These are phyloP conservation scores for Alca torda DNA, from an alignment of 2,797 vertebrate genomes.

Conservation along the genomic window DNA sequence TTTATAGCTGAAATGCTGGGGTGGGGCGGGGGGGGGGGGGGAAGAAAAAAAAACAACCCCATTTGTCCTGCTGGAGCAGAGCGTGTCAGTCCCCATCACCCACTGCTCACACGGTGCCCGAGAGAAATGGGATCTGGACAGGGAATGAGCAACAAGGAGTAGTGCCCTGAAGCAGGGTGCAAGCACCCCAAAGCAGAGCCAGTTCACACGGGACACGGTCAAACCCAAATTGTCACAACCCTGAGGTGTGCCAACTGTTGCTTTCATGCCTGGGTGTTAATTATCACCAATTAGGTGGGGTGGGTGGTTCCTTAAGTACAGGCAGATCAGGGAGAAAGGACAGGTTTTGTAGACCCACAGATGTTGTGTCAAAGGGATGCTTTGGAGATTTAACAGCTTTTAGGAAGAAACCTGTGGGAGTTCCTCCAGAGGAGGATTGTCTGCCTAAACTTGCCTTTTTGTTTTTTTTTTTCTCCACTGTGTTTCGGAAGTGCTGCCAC, in stretches of 20 bases:
- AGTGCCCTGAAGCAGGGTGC: background rate
- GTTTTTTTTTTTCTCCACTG: rapidly evolving
- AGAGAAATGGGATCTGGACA: conserved; percentile 12
- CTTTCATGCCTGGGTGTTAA: background rate
- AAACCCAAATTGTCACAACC: background rate
- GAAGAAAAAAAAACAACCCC: conserved; percentile 1
- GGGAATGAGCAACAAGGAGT: background rate
- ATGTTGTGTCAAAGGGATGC: background rate
- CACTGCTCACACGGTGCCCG: background rate
- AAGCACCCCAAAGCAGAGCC: background rate
- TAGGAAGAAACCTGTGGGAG: background rate
- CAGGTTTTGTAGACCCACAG: background rate
- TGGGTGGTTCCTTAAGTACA: background rate
- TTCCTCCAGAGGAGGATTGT: background rate
- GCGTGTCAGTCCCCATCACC: background rate
- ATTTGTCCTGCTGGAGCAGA: conserved; percentile 56
- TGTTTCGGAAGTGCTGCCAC: background rate
- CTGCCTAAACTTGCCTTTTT: background rate
- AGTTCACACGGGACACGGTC: background rate
- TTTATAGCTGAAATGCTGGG: conserved; percentile 66
- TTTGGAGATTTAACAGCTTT: background rate
- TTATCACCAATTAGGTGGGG: background rate
- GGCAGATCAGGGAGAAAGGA: background rate
- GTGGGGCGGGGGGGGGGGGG: too few species aligned
- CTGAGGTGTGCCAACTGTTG: background rate